Base-by-base conservation (phyloP, 2,113 vertebrate species). In the Bungarus multicinctus region DNA sequence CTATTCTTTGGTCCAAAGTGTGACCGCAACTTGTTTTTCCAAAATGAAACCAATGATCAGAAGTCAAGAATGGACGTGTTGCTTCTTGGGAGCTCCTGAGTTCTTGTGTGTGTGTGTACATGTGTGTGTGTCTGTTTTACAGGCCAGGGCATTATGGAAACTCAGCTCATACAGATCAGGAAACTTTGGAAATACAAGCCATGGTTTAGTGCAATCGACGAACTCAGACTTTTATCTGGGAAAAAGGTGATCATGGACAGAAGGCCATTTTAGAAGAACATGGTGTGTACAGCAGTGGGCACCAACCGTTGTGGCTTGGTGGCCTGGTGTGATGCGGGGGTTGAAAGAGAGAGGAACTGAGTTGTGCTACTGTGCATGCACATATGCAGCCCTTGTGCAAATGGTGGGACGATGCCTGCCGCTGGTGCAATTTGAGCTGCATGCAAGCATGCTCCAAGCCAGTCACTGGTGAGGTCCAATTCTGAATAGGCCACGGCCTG, bases 341-440 rank as follows among this genome's bases (percentile, higher is more conserved):
- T 4, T 4, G 64, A 0, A 25, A 10, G 58, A 1, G 3, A 27
- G 57, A 60, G 10, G 27, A 64, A 64, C 27, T 64, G 27, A 11
- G 0, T 30, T 0, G 0, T 2, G 12, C 0, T 1, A 14, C 1
- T 4, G 0, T 69, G 30, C 4, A 2, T n/a, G 60, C 10, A 0
- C 3, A 12, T 10, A 30, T 0, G 27, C 25, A 60, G 58, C 27
- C 4, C 60, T 64, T 64, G 60, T 2, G 0, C 0, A 1, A n/a
- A 30, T n/a, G 11, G 11, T 14, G 30, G 27, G 27, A 25, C 1
- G 1, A 30, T 11, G 4, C 18, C 54, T 20, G 18, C 54, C 18
- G 5, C 18, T 22, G 3, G 54, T 0, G 9, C 25, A 30, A 27
- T 25, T 30, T 27, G 60, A n/a, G 60, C 27, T n/a, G 27, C 3